Evolutionary conservation across 1,140 invertebrate species (phyloP), one percentile per base, ranked within the genome.

Genomic region (Trichogramma pretiosum): DNA sequence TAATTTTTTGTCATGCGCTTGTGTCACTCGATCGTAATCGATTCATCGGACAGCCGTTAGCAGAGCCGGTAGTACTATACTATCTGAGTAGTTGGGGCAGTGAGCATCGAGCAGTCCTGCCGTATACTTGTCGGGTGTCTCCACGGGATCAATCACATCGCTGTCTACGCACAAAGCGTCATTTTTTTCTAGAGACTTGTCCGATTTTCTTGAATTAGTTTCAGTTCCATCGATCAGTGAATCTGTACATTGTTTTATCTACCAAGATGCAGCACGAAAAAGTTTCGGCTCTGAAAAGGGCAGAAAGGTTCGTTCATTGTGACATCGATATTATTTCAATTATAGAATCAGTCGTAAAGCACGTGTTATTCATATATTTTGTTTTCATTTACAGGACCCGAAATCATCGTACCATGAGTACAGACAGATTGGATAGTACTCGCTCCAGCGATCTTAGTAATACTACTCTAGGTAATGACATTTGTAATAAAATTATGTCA

Each of bases 231-330:
- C n/a, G 13, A 30, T 30, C n/a, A 30, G 13, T 30, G 7, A 30
- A 8, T 7, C 26, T 30, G 13, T 9, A 30, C n/a, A 30, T 30
- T 30, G 7, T 9, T 30, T 30, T n/a, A n/a, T n/a, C n/a, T n/a
- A n/a, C n/a, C 5, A 28, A 16, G 10, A 48, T 48, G 46, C 37
- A 48, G 13, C 32, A 28, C 22, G 46, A 48, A 9, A 48, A 48
- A 38, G 32, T 43, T 48, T 14, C 34, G 5, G 14, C 14, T 3
- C 18, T 43, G 5, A 23, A 26, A 17, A 48, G 43, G 37, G 17
- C n/a, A 5, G 40, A 48, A 5, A 49, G 47, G 47, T 49, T 43
- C 42, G 36, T 13, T 23, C 33, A 34, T 22, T 22, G 2, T 18
- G 23, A 2, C 2, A 26, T 14, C 9, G 3, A 16, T 40, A 26